Evolutionary conservation across 2,113 vertebrate species (phyloP).

Genomic region (Burhinus bistriatus): DNA sequence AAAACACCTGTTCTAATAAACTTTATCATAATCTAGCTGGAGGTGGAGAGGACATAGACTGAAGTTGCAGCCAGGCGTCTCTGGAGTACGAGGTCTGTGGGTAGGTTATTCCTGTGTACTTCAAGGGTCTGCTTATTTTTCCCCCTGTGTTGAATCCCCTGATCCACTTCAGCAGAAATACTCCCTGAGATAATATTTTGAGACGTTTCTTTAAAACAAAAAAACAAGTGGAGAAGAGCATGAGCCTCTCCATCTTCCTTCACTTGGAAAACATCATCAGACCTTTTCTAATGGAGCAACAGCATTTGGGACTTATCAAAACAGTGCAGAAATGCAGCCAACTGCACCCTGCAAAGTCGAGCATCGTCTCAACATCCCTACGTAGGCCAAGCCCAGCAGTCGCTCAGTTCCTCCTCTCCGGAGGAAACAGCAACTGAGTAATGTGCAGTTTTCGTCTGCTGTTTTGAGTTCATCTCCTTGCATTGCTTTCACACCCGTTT

Average conservation of each 20-base stretch:
- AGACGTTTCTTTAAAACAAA: neutral
- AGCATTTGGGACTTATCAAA: neutral
- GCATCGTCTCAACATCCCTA: neutral
- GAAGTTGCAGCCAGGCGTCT: neutral
- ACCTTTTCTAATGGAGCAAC: neutral
- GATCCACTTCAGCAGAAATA: neutral
- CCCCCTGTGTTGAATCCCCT: neutral
- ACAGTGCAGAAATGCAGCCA: rapidly evolving
- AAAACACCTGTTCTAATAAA: neutral
- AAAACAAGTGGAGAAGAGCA: neutral
- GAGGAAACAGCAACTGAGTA: neutral
- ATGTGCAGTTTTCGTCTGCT: rapidly evolving
- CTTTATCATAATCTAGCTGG: neutral
- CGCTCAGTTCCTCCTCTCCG: neutral
- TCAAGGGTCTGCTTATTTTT: neutral
- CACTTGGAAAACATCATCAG: neutral
- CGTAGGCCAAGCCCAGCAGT: neutral
- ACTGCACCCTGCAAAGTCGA: rapidly evolving
- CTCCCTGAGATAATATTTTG: neutral
- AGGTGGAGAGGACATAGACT: neutral
- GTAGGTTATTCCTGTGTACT: neutral
- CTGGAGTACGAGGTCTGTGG: neutral
- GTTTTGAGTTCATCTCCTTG: neutral
- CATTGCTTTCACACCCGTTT: neutral
- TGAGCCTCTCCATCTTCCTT: neutral